Evolutionary conservation across 2,888 invertebrate genomes (phyloP).

Genomic region (Phytoseiulus persimilis): DNA sequence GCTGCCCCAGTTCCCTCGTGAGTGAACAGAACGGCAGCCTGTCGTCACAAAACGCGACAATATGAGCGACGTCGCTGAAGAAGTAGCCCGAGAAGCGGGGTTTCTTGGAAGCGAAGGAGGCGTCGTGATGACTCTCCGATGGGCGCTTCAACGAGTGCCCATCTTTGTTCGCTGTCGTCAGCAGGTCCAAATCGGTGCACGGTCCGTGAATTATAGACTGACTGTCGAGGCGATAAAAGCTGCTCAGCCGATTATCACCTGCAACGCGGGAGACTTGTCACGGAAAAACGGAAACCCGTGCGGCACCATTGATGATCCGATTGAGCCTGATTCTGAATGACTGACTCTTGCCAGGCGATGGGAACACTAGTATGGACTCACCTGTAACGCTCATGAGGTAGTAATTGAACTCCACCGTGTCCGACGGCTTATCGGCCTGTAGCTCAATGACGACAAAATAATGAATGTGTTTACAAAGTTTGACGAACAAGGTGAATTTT

Average conservation of each 20-base stretch:
- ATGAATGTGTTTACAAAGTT: constrained; percentile 49
- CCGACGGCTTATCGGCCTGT: background rate
- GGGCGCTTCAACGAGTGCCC: background rate
- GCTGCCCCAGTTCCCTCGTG: constrained; percentile 60
- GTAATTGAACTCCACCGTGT: background rate
- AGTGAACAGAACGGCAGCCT: constrained; percentile 81
- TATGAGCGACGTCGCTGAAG: constrained; percentile 86
- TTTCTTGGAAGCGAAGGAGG: background rate
- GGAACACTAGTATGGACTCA: background rate
- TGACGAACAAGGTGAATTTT: constrained; percentile 48
- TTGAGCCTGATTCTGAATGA: too few species aligned
- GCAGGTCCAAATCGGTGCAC: constrained; percentile 69
- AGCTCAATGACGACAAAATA: constrained; percentile 48
- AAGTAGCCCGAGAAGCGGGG: constrained; percentile 70
- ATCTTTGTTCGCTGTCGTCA: background rate
- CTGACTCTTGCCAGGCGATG: too few species aligned
- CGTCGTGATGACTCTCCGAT: background rate
- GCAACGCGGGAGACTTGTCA: background rate
- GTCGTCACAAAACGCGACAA: constrained; percentile 92
- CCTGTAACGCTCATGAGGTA: constrained; percentile 33
- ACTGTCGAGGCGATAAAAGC: constrained; percentile 65
- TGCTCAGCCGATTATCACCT: constrained; percentile 30
- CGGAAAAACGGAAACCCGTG: too few species aligned
- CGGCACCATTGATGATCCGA: too few species aligned
- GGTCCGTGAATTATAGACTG: constrained; percentile 88